Percentiles rank a stretch among this genome's conserved stretches.
phyloP scores from a whole-genome alignment of 2,113 vertebrate genomes.

The Odocoileus hemionus region DNA sequence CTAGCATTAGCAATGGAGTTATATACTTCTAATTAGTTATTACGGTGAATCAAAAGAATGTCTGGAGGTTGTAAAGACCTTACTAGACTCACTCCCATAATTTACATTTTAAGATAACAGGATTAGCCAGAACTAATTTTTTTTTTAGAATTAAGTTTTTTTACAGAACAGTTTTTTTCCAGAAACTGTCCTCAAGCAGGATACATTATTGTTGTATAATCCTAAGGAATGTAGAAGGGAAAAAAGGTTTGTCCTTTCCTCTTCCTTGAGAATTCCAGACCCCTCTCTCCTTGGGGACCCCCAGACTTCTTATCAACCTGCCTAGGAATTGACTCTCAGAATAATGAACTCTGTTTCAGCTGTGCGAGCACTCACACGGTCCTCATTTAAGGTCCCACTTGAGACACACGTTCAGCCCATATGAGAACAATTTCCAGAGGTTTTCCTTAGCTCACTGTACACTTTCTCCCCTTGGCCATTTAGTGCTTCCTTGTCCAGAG shows the following conservation, averaged over 20 bases:
- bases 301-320: neutral
- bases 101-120: neutral
- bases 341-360: neutral
- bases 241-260: neutral
- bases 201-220: neutral
- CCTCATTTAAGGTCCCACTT: neutral
- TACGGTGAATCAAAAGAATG: neutral
- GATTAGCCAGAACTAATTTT: neutral
- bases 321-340: neutral
- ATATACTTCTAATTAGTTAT: neutral
- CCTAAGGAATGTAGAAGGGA: neutral
- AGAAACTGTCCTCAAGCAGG: neutral
- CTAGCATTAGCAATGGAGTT: neutral
- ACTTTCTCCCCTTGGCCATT: neutral
- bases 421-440: neutral
- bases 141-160: too few relatives aligned
- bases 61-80: neutral
- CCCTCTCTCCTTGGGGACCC: neutral
- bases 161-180: neutral
- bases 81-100: neutral
- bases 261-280: neutral
- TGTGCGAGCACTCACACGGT: fast-evolving
- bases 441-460: neutral
- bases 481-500: neutral
- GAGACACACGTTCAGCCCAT: neutral